A percentile compares a stretch with the other conserved stretches of the same genome.
These are phyloP conservation scores for Mechanitis mazaeus DNA, from an alignment of 2,888 invertebrate genomes.

Conservation along the genomic window DNA sequence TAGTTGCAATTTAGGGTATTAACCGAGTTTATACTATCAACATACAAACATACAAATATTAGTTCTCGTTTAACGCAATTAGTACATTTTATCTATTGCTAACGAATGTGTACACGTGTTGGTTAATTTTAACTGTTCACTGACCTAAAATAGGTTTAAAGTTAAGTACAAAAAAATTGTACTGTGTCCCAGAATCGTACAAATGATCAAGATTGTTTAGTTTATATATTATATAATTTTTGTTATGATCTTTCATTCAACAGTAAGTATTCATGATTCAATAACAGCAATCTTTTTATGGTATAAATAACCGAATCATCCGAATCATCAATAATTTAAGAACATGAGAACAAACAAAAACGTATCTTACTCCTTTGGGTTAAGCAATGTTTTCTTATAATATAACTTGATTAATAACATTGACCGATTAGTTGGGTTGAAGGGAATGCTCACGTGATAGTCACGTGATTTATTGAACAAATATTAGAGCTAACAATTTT, in stretches of 20 bases:
- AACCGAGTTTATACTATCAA: background rate
- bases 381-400: conserved; percentile 6
- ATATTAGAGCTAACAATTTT: background rate
- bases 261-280: background rate
- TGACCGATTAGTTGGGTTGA: conserved; percentile 27
- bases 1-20: no score
- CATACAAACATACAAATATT: conserved; percentile 6
- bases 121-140: conserved; percentile 5
- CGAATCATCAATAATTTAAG: conserved; percentile 6
- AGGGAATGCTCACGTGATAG: conserved; percentile 16
- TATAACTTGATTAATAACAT: conserved; percentile 25
- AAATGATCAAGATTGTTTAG: no score
- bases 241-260: background rate
- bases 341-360: background rate
- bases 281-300: conserved; percentile 1
- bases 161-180: background rate
- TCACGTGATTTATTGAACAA: conserved; percentile 20
- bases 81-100: conserved; percentile 5
- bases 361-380: background rate
- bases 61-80: conserved; percentile 6
- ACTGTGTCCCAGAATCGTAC: no score
- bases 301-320: conserved; percentile 10
- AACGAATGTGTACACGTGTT: background rate
- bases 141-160: conserved; percentile 6
- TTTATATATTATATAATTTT: background rate